Conservation (phyloP, 2,113 vertebrate species). For the Gulo gulo region DNA sequence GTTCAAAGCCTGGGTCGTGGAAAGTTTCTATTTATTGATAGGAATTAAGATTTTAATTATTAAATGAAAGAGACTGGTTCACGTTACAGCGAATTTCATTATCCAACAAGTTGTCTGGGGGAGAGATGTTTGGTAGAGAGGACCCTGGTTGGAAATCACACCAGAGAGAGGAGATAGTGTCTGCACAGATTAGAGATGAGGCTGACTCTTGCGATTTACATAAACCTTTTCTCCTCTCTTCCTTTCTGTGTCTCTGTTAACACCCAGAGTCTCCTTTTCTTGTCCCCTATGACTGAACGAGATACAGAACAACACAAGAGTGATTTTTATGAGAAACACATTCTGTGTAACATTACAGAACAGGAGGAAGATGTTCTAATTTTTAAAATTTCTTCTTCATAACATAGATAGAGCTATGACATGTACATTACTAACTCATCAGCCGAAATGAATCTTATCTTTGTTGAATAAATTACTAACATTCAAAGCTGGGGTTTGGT, state of each 20-base stretch:
- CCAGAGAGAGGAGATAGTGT: not conserved
- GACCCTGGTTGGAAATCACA: not conserved
- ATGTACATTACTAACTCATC: not conserved
- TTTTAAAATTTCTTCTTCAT: not conserved
- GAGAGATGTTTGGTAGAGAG: not conserved
- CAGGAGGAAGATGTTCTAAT: not conserved
- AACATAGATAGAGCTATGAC: not conserved
- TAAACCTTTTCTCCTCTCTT: not conserved
- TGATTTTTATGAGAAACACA: not conserved
- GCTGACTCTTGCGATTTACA: not conserved
- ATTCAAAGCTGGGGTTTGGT: not conserved
- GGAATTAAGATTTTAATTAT: not conserved
- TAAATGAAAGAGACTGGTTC: not conserved
- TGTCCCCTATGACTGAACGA: not conserved
- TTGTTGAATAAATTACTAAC: slow-evolving; percentile 26
- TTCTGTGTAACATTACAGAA: not conserved
- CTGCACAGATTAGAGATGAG: not conserved
- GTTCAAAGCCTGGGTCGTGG: not conserved
- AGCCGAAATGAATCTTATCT: not conserved
- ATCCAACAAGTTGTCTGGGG: not conserved
- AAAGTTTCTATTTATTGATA: not conserved
- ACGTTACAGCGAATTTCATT: not conserved
- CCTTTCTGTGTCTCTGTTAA: not conserved
- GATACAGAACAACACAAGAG: not conserved
- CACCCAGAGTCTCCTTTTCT: not conserved